These are phyloP conservation scores for Drosophila ogumai DNA, from an alignment of 1,140 invertebrate genomes.

Conservation along the genomic window DNA sequence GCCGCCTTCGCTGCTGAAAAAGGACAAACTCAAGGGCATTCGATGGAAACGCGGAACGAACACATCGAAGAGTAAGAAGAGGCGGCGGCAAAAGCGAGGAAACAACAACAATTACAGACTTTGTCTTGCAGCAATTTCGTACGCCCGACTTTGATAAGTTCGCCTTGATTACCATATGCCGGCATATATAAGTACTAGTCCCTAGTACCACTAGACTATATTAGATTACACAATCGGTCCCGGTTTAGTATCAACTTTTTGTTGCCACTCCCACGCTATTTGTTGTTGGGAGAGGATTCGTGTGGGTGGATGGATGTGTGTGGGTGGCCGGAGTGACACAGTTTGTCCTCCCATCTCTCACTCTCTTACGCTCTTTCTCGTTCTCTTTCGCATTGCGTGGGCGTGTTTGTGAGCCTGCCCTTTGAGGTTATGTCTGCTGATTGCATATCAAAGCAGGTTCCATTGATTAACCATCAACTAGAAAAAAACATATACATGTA, in stretches of 20 bases:
- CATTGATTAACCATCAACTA: conserved; percentile 50
- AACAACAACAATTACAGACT: conserved; percentile 27
- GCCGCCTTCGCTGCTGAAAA: conserved; percentile 52
- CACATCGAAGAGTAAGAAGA: conserved; percentile 12
- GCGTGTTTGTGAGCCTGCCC: conserved; percentile 29
- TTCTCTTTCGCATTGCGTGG: conserved; percentile 4
- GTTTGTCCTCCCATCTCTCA: conserved; percentile 13
- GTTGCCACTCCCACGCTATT: conserved; percentile 37
- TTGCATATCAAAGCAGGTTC: conserved; percentile 40
- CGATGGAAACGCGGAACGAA: conserved; percentile 45
- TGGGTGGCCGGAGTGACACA: conserved; percentile 36
- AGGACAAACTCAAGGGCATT: conserved; percentile 79
- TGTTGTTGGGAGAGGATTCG: conserved; percentile 41
- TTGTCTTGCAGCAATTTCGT: conserved; percentile 34
- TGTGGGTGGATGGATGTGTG: not conserved
- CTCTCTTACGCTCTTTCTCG: conserved; percentile 1
- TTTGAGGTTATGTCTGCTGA: conserved; percentile 45
- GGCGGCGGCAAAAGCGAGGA: conserved; percentile 6
- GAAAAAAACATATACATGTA: not conserved
- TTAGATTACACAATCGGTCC: conserved; percentile 47
- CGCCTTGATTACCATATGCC: conserved; percentile 42
- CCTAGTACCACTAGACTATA: conserved; percentile 18
- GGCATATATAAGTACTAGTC: conserved; percentile 3
- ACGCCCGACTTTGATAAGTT: conserved; percentile 48
- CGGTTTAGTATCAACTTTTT: conserved; percentile 23